These are phyloP conservation scores for Tautogolabrus adspersus DNA, from an alignment of 2,113 vertebrate genomes.

Conservation along the genomic window DNA sequence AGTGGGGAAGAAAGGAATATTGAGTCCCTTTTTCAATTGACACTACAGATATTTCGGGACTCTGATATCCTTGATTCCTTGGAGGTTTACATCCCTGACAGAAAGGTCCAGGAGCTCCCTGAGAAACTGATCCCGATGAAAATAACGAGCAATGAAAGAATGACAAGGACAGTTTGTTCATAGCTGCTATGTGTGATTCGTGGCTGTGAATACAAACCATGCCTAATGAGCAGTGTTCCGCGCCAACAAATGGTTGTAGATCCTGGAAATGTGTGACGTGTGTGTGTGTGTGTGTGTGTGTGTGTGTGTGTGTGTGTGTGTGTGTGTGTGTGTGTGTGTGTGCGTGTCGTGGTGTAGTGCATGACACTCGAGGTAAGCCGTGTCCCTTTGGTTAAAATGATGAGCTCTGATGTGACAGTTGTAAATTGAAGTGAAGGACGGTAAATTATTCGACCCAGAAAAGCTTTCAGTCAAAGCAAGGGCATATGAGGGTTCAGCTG, in stretches of 20 bases:
- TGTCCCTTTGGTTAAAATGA: conserved; percentile 44
- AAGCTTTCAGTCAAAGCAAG: conserved; percentile 57
- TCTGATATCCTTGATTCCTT: conserved; percentile 23
- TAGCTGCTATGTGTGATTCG: conserved; percentile 18
- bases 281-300: conserved; percentile 7
- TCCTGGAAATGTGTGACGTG: conserved; percentile 26
- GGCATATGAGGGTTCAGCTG: conserved; percentile 50
- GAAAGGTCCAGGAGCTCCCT: conserved; percentile 12
- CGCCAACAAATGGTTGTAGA: conserved; percentile 48
- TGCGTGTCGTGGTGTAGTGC: conserved; percentile 33
- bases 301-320: conserved; percentile 4
- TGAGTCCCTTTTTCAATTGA: neutral
- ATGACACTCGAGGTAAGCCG: conserved; percentile 41
- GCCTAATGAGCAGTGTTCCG: conserved; percentile 45
- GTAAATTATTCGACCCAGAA: conserved; percentile 75
- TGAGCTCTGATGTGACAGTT: conserved; percentile 70
- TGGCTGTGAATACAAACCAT: conserved; percentile 30
- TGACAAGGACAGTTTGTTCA: conserved; percentile 23
- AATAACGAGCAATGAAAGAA: neutral
- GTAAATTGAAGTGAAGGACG: conserved; percentile 67
- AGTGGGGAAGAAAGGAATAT: neutral
- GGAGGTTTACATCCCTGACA: conserved; percentile 38
- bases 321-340: neutral
- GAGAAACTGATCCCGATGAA: conserved; percentile 24
- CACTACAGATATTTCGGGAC: neutral